Evolutionary conservation across 2,113 vertebrate genomes (phyloP), one percentile per base, ranked within the genome.

Genomic region (Pterophyllum scalare): DNA sequence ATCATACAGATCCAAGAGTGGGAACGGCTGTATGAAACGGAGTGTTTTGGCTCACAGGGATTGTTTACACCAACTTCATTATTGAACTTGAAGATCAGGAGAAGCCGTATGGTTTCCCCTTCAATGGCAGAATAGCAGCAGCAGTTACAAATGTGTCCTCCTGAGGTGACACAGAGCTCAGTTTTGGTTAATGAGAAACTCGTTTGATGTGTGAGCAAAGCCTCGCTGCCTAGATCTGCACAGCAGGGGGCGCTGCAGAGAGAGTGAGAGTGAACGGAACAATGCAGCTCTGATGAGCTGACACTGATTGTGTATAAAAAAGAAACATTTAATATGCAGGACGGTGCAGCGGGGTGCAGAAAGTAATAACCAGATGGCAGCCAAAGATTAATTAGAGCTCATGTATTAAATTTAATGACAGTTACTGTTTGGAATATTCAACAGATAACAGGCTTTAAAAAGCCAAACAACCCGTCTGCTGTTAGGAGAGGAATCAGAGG

Each of bases 291-390:
- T 13, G 62, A 84, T 56, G 46, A 54, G 81, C 75, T 72, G 64
- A 26, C 9, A 14, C 40, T 54, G 38, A 59, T 3, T 20, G 26
- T 13, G 15, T 20, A 2, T 19, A 14, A 17, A 33, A 61, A 20
- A 43, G 11, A 59, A 52, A 31, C 56, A 43, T 19, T 59, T 59
- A 46, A 75, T 33, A 28, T 22, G 28, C 59, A 46, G 60, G 7
- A 4, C 17, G 43, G 49, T n/a, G n/a, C 31, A 52, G 31, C 33
- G 35, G 9, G 38, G 43, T 3, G 1, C 64, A 74, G 26, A 57
- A 24, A 38, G 7, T 38, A 28, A 64, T 46, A 79, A 76, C 28
- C 59, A 76, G 70, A 67, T 67, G 72, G 59, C 59, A 67, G 77
- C 20, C 60, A 28, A 15, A 33, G 7, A 79, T 62, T 20, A 80